Base-by-base conservation (phyloP, 2,888 invertebrate species). In the Thyatira batis region DNA sequence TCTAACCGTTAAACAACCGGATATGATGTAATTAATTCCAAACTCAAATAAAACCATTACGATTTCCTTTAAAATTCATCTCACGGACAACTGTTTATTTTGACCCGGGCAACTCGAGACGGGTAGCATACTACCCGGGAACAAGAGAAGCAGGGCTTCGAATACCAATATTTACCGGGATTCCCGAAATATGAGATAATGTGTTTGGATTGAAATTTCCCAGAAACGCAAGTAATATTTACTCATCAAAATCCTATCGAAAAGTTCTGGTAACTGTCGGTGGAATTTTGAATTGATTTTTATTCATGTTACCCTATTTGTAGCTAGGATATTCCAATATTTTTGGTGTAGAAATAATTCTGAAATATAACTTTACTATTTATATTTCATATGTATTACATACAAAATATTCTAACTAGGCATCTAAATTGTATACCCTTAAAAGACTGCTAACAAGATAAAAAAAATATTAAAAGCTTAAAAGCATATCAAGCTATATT, bases 141-240 rank as follows among this genome's bases (percentile, higher is more conserved):
- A 75, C 57, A 69, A 52, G 74, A 82, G 80, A 82, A 82, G 84
- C 82, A 72, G 75, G 82, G 80, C 75, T 82, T 84, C 77, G 63
- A 63, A 65, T 69, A 61, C 73, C 71, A 78, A 80, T 85, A 76
- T 84, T 85, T 82, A 73, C 78, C 67, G 70, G 70, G 70, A 62
- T 62, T 53, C 71, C 55, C 57, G 78, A 78, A 84, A 83, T 79
- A 77, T 76, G 71, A 80, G 82, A 78, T 82, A 80, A 83, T 82
- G 80, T 83, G 76, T 83, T 83, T 83, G 82, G 72, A 67, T 76
- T 78, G 73, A 72, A 71, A 80, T 82, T 78, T 73, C 71, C 54
- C 58, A 53, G 65, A 69, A 67, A 59, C 66, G 63, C 64, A 57
- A 52, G 65, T 69, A 64, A 67, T 60, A 59, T 60, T 61, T 58